Percentiles rank a stretch among this genome's conserved stretches.
These are phyloP conservation scores for Oreochromis tanganicae DNA, from an alignment of 2,113 vertebrate genomes.

Conservation along the genomic window DNA sequence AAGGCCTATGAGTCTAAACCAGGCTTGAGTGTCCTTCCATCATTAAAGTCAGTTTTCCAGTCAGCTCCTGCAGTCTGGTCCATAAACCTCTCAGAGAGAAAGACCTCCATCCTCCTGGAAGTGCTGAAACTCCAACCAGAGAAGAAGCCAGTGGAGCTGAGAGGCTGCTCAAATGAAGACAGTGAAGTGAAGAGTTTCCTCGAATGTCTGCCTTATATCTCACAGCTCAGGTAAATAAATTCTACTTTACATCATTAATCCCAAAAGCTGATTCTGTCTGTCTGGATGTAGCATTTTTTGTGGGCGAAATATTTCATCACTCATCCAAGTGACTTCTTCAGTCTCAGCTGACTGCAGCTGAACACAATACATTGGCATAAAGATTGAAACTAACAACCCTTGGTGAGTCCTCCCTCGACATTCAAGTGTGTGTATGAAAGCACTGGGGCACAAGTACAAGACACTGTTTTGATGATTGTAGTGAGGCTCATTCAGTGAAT, in stretches of 20 bases:
- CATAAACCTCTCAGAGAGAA: neutral
- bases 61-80: neutral
- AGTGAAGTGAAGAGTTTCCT: neutral
- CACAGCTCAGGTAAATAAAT: neutral
- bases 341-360: neutral
- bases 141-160: neutral
- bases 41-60: neutral
- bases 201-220: neutral
- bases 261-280: neutral
- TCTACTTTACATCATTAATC: neutral
- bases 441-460: neutral
- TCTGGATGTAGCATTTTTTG: neutral
- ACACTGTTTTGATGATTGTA: neutral
- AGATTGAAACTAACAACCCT: neutral
- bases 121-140: neutral
- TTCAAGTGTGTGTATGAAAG: neutral
- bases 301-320: neutral
- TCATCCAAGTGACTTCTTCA: neutral
- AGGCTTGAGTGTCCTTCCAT: neutral
- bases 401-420: neutral
- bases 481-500: neutral
- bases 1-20: rapidly evolving
- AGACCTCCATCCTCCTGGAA: neutral
- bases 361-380: neutral
- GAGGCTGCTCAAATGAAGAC: neutral